phyloP scores from a whole-genome alignment of 2,797 vertebrate genomes.

The Acridotheres tristis region DNA sequence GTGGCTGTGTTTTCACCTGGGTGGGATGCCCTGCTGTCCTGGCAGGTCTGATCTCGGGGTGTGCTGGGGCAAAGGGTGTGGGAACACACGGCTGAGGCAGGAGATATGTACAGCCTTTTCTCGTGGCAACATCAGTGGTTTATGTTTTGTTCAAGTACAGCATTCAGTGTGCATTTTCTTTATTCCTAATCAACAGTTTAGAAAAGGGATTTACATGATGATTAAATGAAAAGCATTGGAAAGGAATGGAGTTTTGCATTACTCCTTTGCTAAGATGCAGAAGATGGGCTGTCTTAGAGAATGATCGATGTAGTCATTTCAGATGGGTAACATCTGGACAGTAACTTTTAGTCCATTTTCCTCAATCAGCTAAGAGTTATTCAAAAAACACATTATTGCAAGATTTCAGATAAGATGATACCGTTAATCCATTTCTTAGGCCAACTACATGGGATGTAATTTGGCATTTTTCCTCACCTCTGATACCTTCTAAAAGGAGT shows the following conservation, averaged over 20 bases:
- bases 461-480: neutral
- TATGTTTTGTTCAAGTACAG: neutral
- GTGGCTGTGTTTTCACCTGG: rapidly evolving
- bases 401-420: neutral
- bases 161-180: neutral
- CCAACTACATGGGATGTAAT: neutral
- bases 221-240: neutral
- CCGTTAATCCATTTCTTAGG: neutral
- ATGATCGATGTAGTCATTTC: neutral
- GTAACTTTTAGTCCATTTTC: neutral
- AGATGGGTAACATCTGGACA: neutral
- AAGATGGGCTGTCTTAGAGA: neutral
- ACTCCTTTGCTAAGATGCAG: neutral
- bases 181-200: neutral
- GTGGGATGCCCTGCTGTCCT: neutral
- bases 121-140: neutral
- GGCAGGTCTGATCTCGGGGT: rapidly evolving
- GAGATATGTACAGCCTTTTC: neutral
- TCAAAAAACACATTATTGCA: neutral
- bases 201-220: neutral
- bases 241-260: neutral
- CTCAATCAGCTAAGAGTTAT: neutral
- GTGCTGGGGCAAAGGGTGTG: neutral
- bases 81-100: neutral
- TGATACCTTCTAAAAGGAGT: neutral